These are phyloP conservation scores for Acanthosepion lycidas DNA, from an alignment of 2,888 invertebrate species.

Conservation along the genomic window DNA sequence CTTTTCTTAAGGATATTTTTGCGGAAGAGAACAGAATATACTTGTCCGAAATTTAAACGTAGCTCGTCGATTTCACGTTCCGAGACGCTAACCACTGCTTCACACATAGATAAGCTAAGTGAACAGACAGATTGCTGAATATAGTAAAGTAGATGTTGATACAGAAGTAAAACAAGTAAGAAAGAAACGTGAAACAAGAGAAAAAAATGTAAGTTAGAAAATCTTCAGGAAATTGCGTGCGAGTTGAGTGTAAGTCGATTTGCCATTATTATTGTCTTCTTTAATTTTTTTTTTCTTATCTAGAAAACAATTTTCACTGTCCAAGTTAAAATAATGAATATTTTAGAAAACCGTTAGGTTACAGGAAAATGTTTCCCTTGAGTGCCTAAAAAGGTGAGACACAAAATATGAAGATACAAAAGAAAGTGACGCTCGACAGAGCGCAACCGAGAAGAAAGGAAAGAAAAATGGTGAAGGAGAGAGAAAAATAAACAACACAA, in stretches of 20 bases:
- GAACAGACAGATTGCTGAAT: too few species aligned
- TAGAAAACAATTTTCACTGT: not conserved
- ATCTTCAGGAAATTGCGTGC: not conserved
- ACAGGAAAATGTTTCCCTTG: not conserved
- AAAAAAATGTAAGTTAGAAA: not conserved
- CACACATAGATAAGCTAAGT: too few species aligned
- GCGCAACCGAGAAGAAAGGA: not conserved
- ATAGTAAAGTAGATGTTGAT: too few species aligned
- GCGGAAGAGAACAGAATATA: too few species aligned
- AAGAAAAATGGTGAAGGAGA: not conserved
- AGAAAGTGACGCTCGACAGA: too few species aligned
- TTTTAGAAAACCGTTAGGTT: not conserved
- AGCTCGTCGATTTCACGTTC: too few species aligned
- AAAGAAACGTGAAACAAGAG: not conserved
- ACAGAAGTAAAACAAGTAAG: not conserved
- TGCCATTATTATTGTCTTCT: not conserved
- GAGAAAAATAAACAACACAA: not conserved
- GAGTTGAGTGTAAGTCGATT: not conserved
- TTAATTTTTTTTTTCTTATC: not conserved
- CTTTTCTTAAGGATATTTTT: too few species aligned
- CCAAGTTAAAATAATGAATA: not conserved
- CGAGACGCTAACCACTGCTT: too few species aligned
- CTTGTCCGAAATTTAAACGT: too few species aligned
- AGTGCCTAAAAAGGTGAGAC: not conserved
- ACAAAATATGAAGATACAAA: not conserved